Conservation (phyloP, 2,797 vertebrate genomes). For the Trematomus bernacchii region DNA sequence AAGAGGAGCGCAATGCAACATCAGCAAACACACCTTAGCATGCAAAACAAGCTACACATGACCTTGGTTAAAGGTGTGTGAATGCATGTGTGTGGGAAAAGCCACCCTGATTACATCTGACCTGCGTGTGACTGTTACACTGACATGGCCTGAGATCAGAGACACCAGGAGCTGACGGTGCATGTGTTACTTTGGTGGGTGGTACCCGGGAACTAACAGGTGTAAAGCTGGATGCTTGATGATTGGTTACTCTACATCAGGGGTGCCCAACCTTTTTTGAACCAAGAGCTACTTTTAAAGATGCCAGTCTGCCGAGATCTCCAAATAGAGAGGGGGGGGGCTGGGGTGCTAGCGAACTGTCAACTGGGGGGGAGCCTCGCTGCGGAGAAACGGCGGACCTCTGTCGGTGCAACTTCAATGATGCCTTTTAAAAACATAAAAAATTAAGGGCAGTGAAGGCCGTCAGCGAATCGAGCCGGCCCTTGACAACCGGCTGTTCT, state of each 20-base stretch:
- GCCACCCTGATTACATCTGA: conserved; percentile 58
- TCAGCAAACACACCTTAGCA: conserved; percentile 54
- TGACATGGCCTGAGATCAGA: conserved; percentile 34
- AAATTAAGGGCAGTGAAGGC: too few relatives aligned
- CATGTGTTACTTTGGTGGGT: neutral
- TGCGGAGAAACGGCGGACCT: too few relatives aligned
- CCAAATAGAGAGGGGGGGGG: too few relatives aligned
- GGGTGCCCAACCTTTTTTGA: too few relatives aligned
- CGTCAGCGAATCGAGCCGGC: too few relatives aligned
- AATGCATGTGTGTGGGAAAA: conserved; percentile 3
- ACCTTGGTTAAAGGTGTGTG: conserved; percentile 64
- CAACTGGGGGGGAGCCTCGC: too few relatives aligned
- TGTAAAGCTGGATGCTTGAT: neutral
- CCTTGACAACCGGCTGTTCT: too few relatives aligned
- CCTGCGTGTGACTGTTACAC: conserved; percentile 52
- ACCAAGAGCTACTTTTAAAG: too few relatives aligned
- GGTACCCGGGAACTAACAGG: neutral
- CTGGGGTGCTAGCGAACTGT: too few relatives aligned
- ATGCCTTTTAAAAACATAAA: too few relatives aligned
- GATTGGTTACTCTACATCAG: neutral
- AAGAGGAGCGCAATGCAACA: neutral
- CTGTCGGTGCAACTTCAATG: too few relatives aligned
- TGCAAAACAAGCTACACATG: conserved; percentile 47
- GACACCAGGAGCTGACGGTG: conserved; percentile 12
- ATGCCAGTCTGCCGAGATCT: too few relatives aligned